These are phyloP conservation scores for Ailurus styani DNA, from an alignment of 2,113 vertebrate species.

Conservation along the genomic window DNA sequence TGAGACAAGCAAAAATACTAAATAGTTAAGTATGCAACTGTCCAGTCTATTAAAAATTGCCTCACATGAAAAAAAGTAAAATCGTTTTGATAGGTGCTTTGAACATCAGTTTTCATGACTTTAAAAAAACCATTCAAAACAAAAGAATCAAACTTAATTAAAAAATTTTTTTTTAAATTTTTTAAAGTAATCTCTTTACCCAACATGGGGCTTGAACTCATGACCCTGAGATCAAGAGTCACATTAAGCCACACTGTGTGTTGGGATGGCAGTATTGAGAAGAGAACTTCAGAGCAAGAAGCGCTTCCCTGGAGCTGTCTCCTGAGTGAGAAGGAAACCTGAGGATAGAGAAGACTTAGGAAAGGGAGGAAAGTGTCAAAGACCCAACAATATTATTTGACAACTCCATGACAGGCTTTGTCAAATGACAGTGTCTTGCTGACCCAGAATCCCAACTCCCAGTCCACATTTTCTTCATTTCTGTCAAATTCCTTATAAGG, in stretches of 20 bases:
- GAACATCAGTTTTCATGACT: neutral
- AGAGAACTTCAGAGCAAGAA: neutral
- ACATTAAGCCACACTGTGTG: neutral
- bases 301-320: neutral
- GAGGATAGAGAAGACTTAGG: neutral
- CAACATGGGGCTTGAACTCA: neutral
- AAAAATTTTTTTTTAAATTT: neutral
- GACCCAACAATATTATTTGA: neutral
- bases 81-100: neutral
- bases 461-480: neutral
- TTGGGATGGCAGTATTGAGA: neutral
- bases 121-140: neutral
- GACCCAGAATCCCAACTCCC: neutral
- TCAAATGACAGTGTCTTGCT: neutral
- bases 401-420: neutral
- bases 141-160: neutral
- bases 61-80: conserved; percentile 2
- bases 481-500: neutral
- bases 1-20: neutral
- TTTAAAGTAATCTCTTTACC: neutral
- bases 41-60: neutral
- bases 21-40: neutral
- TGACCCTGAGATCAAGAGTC: neutral
- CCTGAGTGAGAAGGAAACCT: neutral
- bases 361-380: neutral